phyloP scores from a whole-genome alignment of 1,140 invertebrate species.

The Drosophila setifemur region DNA sequence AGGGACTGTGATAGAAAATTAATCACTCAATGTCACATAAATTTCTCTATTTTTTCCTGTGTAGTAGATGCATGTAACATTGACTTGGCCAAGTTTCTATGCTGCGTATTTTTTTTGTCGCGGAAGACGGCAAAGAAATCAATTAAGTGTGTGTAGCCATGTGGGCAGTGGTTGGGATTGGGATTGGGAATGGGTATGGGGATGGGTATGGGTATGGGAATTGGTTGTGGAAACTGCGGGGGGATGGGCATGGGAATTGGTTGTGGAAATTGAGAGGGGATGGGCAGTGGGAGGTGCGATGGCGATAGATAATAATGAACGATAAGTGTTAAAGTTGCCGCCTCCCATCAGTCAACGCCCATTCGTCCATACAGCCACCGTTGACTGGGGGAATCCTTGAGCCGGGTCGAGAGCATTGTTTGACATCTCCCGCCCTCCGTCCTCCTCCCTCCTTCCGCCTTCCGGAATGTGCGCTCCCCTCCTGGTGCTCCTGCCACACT shows the following conservation, averaged over 20 bases:
- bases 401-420: slow-evolving; percentile 35
- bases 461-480: not conserved
- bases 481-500: not conserved
- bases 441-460: not conserved
- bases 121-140: slow-evolving; percentile 49
- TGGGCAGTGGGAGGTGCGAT: slow-evolving; percentile 9
- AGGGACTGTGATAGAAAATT: too few relatives aligned
- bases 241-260: not conserved
- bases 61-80: slow-evolving; percentile 28
- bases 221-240: not conserved
- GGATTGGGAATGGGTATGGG: too few relatives aligned
- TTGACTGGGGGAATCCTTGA: slow-evolving; percentile 17
- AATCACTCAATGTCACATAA: not conserved
- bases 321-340: slow-evolving; percentile 75
- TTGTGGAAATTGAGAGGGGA: not conserved
- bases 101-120: slow-evolving; percentile 24
- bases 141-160: slow-evolving; percentile 54
- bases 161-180: not conserved
- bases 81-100: slow-evolving; percentile 20
- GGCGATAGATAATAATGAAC: slow-evolving; percentile 74
- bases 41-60: not conserved
- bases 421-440: slow-evolving; percentile 11
- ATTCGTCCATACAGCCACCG: not conserved
- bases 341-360: slow-evolving; percentile 54
- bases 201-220: not conserved